Evolutionary conservation across 2,113 vertebrate genomes (phyloP).

Genomic region (Leiothrix lutea): DNA sequence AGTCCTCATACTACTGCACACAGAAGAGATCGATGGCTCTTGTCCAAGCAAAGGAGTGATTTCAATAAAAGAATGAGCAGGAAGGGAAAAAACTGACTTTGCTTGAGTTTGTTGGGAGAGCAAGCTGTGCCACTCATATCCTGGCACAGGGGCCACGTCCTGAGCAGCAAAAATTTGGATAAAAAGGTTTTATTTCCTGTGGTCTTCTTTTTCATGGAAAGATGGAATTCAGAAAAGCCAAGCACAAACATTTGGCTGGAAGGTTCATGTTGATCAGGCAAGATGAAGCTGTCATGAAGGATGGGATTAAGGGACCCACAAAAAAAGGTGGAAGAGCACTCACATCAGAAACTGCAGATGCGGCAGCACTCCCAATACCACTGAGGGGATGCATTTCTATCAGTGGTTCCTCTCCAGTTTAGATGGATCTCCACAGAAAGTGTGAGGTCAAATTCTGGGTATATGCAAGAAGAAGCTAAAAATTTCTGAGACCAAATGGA

Average conservation of each 20-base stretch:
- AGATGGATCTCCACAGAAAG: not conserved
- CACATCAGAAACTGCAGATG: not conserved
- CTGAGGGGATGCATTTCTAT: not conserved
- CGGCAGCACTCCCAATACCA: not conserved
- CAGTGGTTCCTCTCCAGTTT: not conserved
- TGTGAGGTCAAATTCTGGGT: rapidly evolving
- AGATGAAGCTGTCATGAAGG: rapidly evolving
- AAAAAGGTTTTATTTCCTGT: rapidly evolving
- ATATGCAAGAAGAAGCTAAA: not conserved
- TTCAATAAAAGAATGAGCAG: not conserved
- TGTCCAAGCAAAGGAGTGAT: not conserved
- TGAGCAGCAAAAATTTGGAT: not conserved
- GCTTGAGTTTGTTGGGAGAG: not conserved
- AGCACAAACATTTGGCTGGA: not conserved
- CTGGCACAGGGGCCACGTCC: rapidly evolving
- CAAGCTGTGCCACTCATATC: rapidly evolving
- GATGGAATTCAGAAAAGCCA: not conserved
- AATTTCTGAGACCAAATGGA: not conserved
- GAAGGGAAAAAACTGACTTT: not conserved
- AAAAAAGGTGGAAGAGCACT: not conserved
- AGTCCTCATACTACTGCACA: not conserved
- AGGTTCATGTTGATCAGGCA: rapidly evolving
- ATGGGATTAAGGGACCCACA: not conserved
- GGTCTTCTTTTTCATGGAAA: not conserved
- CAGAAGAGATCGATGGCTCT: not conserved